Conservation (phyloP, 1,140 invertebrate species). For the Neodiprion pinetum region DNA sequence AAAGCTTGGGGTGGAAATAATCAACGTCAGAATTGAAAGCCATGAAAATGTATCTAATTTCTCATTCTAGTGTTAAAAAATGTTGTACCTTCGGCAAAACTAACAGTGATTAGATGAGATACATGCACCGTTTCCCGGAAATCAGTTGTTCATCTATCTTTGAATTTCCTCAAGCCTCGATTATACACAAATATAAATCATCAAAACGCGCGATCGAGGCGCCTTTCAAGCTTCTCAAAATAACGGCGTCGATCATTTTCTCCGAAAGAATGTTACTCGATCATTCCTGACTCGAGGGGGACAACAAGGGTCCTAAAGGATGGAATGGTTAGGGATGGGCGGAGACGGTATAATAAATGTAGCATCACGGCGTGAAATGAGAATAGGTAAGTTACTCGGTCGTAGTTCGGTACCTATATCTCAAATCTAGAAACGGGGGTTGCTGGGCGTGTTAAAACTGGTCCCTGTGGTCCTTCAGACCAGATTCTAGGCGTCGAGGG, state of each 20-base stretch:
- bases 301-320: background rate
- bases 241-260: background rate
- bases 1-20: no score
- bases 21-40: no score
- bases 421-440: background rate
- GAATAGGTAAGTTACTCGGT: background rate
- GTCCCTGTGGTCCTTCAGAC: background rate
- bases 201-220: no score
- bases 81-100: no score
- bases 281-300: background rate
- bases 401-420: background rate
- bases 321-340: background rate
- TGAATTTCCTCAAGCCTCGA: no score
- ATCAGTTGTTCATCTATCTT: no score
- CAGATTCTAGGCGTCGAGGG: background rate
- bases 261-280: background rate
- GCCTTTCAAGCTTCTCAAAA: no score
- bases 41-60: no score
- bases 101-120: no score
- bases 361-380: conserved; percentile 1
- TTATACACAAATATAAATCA: no score
- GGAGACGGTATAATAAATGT: background rate
- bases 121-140: no score
- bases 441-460: background rate
- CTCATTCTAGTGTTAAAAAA: no score